Evolutionary conservation across 1,140 invertebrate species (phyloP), one percentile per base, ranked within the genome.

Genomic region (Plodia interpunctella): DNA sequence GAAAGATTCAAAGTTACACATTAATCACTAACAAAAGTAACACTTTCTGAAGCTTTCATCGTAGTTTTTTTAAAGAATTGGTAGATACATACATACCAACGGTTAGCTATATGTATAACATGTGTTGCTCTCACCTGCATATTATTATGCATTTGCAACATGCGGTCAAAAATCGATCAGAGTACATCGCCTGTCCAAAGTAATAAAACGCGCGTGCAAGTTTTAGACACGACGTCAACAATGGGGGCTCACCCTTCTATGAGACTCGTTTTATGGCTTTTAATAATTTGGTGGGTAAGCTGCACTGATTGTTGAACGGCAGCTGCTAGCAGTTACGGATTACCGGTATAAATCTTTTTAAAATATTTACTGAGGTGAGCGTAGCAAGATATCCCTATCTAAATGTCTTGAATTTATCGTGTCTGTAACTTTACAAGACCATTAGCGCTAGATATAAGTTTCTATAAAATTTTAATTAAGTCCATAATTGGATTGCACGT

Each of bases 221-320:
- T 77, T 75, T 76, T 72, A 72, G 73, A 78, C 76, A 80, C 73
- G 76, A 76, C 66, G 70, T 74, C 74, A 60, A 78, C 74, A 76
- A 73, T 80, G 82, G 83, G 82, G 73, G 78, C 79, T 85, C 84
- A 87, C 87, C 87, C 87, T 84, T 83, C 76, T 74, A 60, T 66
- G 62, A 68, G 72, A 84, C 82, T 84, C 83, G 84, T 87, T 87
- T 89, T 87, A 89, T 79, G 77, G 82, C 79, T 87, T 89, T 89
- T 87, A 85, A 89, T 86, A 87, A 87, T 87, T 89, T 80, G 76
- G 74, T 73, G 13, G 49, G 68, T 83, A 86, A 86, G 84, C 83
- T 86, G 79, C 83, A 84, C 69, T 83, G 87, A 89, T 89, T 89
- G 85, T 83, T 70, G 10, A 20, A 8, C 51, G 62, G 58, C 86